phyloP scores from a whole-genome alignment of 2,113 vertebrate species.

The Etheostoma spectabile region DNA sequence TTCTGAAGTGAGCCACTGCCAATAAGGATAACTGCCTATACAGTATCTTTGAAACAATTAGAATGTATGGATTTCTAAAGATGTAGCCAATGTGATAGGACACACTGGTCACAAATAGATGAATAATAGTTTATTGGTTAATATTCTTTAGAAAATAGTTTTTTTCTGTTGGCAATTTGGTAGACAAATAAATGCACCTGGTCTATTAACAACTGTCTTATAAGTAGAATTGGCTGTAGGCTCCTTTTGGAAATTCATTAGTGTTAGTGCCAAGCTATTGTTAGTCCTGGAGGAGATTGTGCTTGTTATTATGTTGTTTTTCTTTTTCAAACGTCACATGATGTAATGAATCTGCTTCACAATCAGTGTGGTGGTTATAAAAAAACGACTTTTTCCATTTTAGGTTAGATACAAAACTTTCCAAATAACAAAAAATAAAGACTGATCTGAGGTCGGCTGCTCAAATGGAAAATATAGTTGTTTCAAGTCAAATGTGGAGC shows the following conservation, averaged over 20 bases:
- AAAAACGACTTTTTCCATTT: neutral
- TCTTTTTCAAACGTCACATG: neutral
- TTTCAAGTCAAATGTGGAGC: neutral
- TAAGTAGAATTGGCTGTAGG: neutral
- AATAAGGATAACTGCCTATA: neutral
- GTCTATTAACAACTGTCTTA: neutral
- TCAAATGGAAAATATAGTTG: neutral
- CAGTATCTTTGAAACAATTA: neutral
- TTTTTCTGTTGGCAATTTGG: neutral
- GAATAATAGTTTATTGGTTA: neutral
- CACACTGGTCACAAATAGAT: neutral
- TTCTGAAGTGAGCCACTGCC: neutral
- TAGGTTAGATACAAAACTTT: conserved; percentile 1
- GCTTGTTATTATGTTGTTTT: neutral
- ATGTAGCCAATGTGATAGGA: neutral
- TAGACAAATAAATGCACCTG: neutral
- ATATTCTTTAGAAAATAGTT: neutral
- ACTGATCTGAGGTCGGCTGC: neutral
- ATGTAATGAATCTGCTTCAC: neutral
- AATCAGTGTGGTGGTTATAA: neutral
- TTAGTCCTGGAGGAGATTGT: neutral
- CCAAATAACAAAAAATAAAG: neutral
- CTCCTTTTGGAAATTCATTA: neutral
- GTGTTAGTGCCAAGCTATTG: neutral
- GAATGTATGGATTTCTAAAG: neutral